These are phyloP conservation scores for Lycophotia porphyrea DNA, from an alignment of 2,888 invertebrate genomes.

Conservation along the genomic window DNA sequence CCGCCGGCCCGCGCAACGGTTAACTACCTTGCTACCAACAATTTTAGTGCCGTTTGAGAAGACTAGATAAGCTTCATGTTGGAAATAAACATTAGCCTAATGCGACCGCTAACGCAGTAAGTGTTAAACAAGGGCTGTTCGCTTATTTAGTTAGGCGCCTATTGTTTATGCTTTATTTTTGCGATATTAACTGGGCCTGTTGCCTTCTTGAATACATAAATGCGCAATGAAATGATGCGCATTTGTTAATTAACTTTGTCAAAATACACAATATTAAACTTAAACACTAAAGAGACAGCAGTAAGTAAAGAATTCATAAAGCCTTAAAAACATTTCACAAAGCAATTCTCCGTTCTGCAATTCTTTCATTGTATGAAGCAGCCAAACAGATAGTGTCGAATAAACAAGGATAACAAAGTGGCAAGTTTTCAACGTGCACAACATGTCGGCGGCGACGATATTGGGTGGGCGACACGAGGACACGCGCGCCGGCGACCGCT, in stretches of 20 bases:
- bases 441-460: constrained; percentile 68
- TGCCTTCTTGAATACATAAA: constrained; percentile 1
- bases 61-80: constrained; percentile 86
- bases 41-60: constrained; percentile 88
- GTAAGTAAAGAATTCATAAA: constrained; percentile 8
- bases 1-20: constrained; percentile 83
- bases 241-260: constrained; percentile 2
- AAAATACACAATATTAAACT: not conserved
- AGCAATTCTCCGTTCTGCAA: constrained; percentile 29
- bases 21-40: constrained; percentile 88
- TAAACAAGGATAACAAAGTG: constrained; percentile 66
- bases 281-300: not conserved
- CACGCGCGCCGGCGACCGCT: constrained; percentile 68
- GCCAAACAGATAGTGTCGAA: constrained; percentile 59
- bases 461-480: constrained; percentile 69
- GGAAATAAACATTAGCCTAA: constrained; percentile 87
- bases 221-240: not conserved
- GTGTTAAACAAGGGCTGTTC: constrained; percentile 75
- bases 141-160: constrained; percentile 70
- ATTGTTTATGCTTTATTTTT: constrained; percentile 58
- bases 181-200: constrained; percentile 22
- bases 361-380: constrained; percentile 56
- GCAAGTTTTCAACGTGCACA: constrained; percentile 67
- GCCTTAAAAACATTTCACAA: constrained; percentile 29
- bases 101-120: constrained; percentile 82